Conservation (phyloP, 1,140 invertebrate genomes). For the Ptiloglossa arizonensis region DNA sequence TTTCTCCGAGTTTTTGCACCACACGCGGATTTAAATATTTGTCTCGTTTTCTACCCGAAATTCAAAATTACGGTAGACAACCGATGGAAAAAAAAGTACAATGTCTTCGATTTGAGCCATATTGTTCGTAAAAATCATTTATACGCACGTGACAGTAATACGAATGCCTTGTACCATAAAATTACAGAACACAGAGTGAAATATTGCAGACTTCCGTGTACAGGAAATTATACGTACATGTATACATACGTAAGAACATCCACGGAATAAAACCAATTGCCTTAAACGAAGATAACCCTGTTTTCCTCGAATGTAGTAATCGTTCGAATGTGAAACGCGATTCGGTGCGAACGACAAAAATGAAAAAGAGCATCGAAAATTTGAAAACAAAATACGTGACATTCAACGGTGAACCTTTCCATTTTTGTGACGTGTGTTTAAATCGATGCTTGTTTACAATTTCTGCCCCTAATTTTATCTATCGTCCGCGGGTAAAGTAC, state of each 20-base stretch:
- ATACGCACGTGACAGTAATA: slow-evolving; percentile 2
- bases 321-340: too few species aligned
- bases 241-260: neutral
- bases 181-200: neutral
- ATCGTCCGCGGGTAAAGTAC: neutral
- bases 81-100: neutral
- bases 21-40: neutral
- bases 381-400: neutral
- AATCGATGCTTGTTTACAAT: neutral
- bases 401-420: neutral
- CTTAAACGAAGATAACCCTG: neutral
- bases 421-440: neutral
- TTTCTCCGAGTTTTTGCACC: neutral
- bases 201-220: slow-evolving; percentile 16
- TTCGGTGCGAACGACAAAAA: neutral
- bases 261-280: neutral
- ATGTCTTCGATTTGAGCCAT: neutral
- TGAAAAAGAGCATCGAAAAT: neutral
- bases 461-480: neutral
- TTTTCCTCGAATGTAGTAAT: neutral
- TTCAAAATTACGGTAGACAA: too few species aligned
- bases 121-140: neutral
- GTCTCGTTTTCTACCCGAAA: neutral
- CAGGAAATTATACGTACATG: neutral
- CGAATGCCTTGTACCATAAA: neutral